A percentile compares a stretch with the other conserved stretches of the same genome.
Evolutionary conservation across 2,888 invertebrate species (phyloP).

Genomic region (Athalia circularis): DNA sequence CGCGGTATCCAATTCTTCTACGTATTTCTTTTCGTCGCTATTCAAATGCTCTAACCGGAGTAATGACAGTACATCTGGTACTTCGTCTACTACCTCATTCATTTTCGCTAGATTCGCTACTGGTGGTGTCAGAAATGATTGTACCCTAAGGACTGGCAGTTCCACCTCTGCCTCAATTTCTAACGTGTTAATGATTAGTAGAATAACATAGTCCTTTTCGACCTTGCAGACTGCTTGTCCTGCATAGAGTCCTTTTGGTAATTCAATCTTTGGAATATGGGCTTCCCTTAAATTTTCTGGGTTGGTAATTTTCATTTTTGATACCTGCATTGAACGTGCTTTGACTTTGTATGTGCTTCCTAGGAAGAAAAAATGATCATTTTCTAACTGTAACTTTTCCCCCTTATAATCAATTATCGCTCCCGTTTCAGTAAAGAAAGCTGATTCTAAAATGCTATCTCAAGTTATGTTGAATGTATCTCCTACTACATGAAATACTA

Average conservation of each 20-base stretch:
- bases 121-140: background rate
- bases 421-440: background rate
- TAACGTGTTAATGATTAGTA: background rate
- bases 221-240: background rate
- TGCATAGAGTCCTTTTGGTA: background rate
- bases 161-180: background rate
- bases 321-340: background rate
- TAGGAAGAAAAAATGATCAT: background rate
- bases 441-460: background rate
- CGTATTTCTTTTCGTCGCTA: background rate
- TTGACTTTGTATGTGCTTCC: too few relatives aligned
- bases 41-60: background rate
- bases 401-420: background rate
- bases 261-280: background rate
- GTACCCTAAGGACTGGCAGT: background rate
- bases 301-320: background rate
- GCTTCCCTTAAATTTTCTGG: background rate
- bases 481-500: background rate
- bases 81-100: too few relatives aligned
- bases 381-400: background rate
- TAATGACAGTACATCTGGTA: background rate
- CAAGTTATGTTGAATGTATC: background rate
- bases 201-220: background rate
- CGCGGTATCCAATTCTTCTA: background rate
- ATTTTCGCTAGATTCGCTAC: background rate